A percentile compares a stretch with the other conserved stretches of the same genome.
Conservation (phyloP, 1,140 invertebrate species). For the Ooceraea biroi region DNA sequence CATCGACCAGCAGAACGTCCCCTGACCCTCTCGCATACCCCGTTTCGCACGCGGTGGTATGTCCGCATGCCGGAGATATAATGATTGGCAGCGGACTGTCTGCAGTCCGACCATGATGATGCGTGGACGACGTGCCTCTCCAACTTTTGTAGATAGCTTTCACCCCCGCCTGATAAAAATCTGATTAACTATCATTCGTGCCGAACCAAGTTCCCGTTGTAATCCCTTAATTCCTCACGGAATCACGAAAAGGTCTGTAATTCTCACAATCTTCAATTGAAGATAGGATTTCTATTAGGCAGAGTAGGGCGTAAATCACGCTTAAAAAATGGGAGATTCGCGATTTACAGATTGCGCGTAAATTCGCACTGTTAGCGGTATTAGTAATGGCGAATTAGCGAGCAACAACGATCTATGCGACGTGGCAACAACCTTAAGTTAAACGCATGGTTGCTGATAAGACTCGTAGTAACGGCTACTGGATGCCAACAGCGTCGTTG, state of each 20-base stretch:
- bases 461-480: constrained; percentile 68
- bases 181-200: no score
- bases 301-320: no score
- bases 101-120: constrained; percentile 65
- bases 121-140: constrained; percentile 18
- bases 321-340: neutral
- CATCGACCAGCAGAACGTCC: constrained; percentile 72
- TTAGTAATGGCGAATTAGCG: constrained; percentile 76
- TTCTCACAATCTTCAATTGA: no score
- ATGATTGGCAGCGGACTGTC: constrained; percentile 79
- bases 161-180: neutral
- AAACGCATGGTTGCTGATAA: constrained; percentile 77
- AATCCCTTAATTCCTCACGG: no score
- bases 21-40: constrained; percentile 79
- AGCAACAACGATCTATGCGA: constrained; percentile 74
- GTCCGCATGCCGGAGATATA: constrained; percentile 82
- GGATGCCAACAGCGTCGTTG: constrained; percentile 58
- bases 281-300: no score
- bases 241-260: no score
- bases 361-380: constrained; percentile 57
- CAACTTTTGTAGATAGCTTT: neutral
- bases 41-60: constrained; percentile 81
- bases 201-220: no score
- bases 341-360: constrained; percentile 16
- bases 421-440: constrained; percentile 70